phyloP scores from a whole-genome alignment of 2,888 invertebrate species.

The Anoplius nigerrimus region DNA sequence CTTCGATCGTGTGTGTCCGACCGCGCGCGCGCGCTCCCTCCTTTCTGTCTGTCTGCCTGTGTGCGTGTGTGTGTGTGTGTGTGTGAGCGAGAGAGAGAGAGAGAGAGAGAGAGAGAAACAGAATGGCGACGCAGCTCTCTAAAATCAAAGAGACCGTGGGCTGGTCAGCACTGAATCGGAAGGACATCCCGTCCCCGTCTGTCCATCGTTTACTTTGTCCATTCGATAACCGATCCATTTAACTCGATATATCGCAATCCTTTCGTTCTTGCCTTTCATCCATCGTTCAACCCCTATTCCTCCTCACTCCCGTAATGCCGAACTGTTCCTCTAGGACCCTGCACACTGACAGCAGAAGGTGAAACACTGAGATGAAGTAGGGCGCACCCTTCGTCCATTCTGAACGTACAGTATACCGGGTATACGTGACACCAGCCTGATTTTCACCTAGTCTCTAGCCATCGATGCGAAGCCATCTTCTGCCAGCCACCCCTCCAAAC shows the following conservation, averaged over 20 bases:
- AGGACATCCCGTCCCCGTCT: constrained; percentile 41
- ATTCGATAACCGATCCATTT: neutral
- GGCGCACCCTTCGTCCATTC: constrained; percentile 70
- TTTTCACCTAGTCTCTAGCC: constrained; percentile 50
- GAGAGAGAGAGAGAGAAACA: constrained; percentile 13
- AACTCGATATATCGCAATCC: neutral
- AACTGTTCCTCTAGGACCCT: constrained; percentile 29
- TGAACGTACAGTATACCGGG: constrained; percentile 48
- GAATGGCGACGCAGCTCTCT: constrained; percentile 39
- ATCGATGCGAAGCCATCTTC: constrained; percentile 27
- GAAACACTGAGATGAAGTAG: constrained; percentile 68
- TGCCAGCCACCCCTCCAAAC: constrained; percentile 28
- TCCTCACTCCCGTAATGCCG: neutral
- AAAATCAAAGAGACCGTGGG: constrained; percentile 55
- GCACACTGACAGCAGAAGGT: constrained; percentile 54
- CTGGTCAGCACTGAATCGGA: constrained; percentile 49
- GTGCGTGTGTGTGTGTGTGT: too few species aligned
- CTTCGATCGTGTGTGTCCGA: neutral
- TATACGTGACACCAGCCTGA: constrained; percentile 57
- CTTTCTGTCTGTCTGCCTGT: neutral
- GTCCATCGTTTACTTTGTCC: constrained; percentile 7
- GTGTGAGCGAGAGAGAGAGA: too few species aligned
- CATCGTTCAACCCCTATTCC: constrained; percentile 15
- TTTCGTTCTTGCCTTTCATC: constrained; percentile 26
- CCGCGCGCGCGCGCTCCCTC: constrained; percentile 15